Conservation (phyloP, 2,888 invertebrate species). For the Caenorhabditis sp. region DNA sequence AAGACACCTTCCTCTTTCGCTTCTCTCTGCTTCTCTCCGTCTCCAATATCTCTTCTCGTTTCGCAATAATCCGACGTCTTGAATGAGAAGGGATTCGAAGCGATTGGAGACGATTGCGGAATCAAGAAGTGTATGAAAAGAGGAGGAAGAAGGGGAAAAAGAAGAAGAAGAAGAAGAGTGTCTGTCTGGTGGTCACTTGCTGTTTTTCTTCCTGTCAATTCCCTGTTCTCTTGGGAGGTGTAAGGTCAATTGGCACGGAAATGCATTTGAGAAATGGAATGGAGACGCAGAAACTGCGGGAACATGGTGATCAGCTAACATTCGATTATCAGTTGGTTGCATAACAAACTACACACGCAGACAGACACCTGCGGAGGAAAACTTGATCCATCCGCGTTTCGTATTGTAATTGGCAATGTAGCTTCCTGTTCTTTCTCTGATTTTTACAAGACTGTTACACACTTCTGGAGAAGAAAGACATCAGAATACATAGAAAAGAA, state of each 20-base stretch:
- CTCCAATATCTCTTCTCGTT: neutral
- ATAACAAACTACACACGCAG: neutral
- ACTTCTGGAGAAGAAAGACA: too few relatives aligned
- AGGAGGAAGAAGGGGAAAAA: neutral
- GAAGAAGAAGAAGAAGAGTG: neutral
- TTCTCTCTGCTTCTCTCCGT: neutral
- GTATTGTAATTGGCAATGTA: too few relatives aligned
- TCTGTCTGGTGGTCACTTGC: neutral
- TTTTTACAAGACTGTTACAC: too few relatives aligned
- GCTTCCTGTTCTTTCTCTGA: too few relatives aligned
- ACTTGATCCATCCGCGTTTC: neutral
- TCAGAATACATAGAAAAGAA: neutral
- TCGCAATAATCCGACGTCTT: conserved; percentile 4
- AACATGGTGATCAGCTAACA: too few relatives aligned
- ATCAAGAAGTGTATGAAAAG: neutral
- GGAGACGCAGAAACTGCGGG: too few relatives aligned
- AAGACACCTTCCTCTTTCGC: too few relatives aligned
- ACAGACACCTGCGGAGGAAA: neutral
- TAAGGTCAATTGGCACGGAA: too few relatives aligned
- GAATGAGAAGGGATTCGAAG: neutral
- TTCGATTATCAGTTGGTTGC: too few relatives aligned
- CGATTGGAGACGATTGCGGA: neutral
- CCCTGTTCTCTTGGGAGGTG: too few relatives aligned
- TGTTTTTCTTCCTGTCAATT: too few relatives aligned
- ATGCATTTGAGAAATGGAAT: too few relatives aligned